Conservation (phyloP, 2,888 invertebrate genomes). For the Podotricha telesiphe region DNA sequence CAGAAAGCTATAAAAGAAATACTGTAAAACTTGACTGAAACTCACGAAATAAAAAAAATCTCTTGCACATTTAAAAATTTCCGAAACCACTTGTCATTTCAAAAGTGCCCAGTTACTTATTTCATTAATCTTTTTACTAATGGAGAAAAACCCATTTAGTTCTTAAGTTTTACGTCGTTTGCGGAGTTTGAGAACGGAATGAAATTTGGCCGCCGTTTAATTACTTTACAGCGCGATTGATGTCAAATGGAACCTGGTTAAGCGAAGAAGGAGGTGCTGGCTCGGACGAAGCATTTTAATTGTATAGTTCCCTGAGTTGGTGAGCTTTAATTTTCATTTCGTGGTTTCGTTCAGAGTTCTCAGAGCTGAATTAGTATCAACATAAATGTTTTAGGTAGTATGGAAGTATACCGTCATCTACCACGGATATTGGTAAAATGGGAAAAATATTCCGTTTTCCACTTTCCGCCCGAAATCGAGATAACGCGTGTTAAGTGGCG, state of each 20-base stretch:
- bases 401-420: no score
- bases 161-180: conserved; percentile 34
- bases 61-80: conserved; percentile 1
- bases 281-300: conserved; percentile 10
- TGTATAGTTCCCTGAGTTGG: conserved; percentile 8
- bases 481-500: no score
- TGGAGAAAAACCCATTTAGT: conserved; percentile 33
- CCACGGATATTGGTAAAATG: no score
- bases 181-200: conserved; percentile 28
- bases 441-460: no score
- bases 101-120: conserved; percentile 29
- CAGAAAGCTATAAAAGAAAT: no score
- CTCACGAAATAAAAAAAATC: not conserved
- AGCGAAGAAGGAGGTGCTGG: conserved; percentile 8
- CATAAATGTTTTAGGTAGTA: not conserved
- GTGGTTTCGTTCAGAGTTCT: conserved; percentile 4
- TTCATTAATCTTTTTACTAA: conserved; percentile 33
- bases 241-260: conserved; percentile 27
- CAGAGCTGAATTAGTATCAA: not conserved
- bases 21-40: not conserved
- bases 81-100: conserved; percentile 30
- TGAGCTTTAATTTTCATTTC: conserved; percentile 3
- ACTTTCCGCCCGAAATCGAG: no score
- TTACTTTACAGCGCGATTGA: conserved; percentile 34
- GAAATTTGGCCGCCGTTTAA: conserved; percentile 30